Percentiles rank a stretch among this genome's conserved stretches.
phyloP scores from a whole-genome alignment of 2,888 invertebrate genomes.

The Onthophagus sagittarius region DNA sequence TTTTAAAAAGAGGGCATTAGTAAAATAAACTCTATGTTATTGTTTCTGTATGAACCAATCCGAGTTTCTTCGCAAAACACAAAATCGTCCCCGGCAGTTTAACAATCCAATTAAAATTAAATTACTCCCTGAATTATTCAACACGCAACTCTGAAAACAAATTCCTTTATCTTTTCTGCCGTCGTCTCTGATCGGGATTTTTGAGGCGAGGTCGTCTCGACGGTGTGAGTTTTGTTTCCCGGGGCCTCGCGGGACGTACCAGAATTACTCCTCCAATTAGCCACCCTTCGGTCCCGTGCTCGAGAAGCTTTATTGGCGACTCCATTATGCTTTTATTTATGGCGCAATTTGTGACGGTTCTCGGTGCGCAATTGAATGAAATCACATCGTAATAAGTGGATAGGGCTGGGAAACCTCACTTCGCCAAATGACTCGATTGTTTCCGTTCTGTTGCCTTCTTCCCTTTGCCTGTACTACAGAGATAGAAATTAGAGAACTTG shows the following conservation, averaged over 20 bases:
- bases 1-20: not conserved
- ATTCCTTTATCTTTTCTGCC: not conserved
- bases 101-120: slow-evolving; percentile 14
- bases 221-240: not conserved
- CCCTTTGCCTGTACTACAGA: not conserved
- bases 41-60: not conserved
- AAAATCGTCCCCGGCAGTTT: not conserved
- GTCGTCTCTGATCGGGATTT: slow-evolving; percentile 10
- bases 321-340: slow-evolving; percentile 7
- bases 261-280: not conserved
- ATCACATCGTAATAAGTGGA: slow-evolving; percentile 5
- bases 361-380: slow-evolving; percentile 6
- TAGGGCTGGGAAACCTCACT: not conserved
- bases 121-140: slow-evolving; percentile 10
- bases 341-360: slow-evolving; percentile 4
- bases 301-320: not conserved
- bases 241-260: not conserved
- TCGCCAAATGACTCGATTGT: not conserved
- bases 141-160: slow-evolving; percentile 3
- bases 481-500: not conserved
- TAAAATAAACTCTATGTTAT: not conserved
- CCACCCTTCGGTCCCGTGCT: not conserved
- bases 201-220: not conserved
- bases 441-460: not conserved
- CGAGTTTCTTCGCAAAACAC: not conserved